These are phyloP conservation scores for Pachydiplax longipennis DNA, from an alignment of 2,888 invertebrate genomes.

Conservation along the genomic window DNA sequence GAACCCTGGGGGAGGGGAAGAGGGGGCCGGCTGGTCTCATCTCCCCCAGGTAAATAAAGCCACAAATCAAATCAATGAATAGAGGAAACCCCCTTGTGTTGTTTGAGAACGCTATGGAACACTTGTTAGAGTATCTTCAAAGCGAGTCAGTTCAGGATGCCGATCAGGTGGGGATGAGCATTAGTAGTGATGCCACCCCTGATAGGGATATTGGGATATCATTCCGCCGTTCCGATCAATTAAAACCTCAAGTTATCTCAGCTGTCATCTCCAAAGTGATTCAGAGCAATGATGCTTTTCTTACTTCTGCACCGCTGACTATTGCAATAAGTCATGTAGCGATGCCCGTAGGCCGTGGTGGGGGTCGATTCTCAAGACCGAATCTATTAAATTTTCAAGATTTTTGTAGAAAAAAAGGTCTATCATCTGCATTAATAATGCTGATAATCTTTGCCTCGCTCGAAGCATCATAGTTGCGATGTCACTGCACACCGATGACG, in stretches of 20 bases:
- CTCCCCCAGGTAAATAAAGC: too few species aligned
- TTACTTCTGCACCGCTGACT: not conserved
- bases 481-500: not conserved
- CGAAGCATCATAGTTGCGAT: not conserved
- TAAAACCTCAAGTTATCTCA: not conserved
- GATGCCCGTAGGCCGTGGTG: not conserved
- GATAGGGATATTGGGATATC: not conserved
- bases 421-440: not conserved
- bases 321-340: not conserved
- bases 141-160: not conserved
- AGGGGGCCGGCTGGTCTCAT: too few species aligned
- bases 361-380: not conserved
- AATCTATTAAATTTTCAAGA: not conserved
- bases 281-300: not conserved
- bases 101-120: not conserved
- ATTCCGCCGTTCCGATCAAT: not conserved
- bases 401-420: not conserved
- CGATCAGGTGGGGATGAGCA: not conserved
- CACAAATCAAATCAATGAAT: too few species aligned
- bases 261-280: not conserved
- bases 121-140: not conserved
- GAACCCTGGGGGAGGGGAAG: too few species aligned
- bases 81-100: not conserved
- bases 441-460: not conserved
- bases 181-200: not conserved